Conservation (phyloP, 2,888 invertebrate species). For the Cybosia mesomella region DNA sequence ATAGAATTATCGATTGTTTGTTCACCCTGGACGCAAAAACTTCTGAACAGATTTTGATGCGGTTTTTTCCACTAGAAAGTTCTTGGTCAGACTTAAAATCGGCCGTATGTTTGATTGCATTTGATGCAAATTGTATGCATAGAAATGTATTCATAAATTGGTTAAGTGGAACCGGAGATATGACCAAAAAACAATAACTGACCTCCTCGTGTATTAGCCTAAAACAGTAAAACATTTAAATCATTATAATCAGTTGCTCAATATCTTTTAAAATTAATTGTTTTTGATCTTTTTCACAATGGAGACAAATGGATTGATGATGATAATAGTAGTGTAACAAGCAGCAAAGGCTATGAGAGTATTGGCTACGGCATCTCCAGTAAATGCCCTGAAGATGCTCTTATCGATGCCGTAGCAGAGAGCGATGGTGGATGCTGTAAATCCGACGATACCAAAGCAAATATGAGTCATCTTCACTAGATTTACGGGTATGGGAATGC, state of each 20-base stretch:
- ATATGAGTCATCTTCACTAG: conserved; percentile 70
- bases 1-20: no score
- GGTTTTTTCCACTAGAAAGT: no score
- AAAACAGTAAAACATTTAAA: neutral
- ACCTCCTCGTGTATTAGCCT: no score
- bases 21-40: no score
- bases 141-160: no score
- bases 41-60: no score
- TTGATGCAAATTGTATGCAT: no score
- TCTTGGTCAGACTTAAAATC: no score
- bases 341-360: conserved; percentile 60
- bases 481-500: conserved; percentile 61
- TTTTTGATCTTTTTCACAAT: conserved; percentile 49
- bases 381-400: conserved; percentile 55
- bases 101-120: no score
- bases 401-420: conserved; percentile 71
- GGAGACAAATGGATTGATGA: conserved; percentile 61
- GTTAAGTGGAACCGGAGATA: no score
- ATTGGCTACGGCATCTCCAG: conserved; percentile 49
- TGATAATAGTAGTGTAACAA: conserved; percentile 49
- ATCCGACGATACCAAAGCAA: conserved; percentile 65
- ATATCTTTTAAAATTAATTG: neutral
- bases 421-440: conserved; percentile 52
- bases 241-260: neutral
- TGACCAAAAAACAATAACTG: no score